Percentiles rank a stretch among this genome's conserved stretches.
phyloP scores from a whole-genome alignment of 2,888 invertebrate species.

The Pilophorus perplexus region DNA sequence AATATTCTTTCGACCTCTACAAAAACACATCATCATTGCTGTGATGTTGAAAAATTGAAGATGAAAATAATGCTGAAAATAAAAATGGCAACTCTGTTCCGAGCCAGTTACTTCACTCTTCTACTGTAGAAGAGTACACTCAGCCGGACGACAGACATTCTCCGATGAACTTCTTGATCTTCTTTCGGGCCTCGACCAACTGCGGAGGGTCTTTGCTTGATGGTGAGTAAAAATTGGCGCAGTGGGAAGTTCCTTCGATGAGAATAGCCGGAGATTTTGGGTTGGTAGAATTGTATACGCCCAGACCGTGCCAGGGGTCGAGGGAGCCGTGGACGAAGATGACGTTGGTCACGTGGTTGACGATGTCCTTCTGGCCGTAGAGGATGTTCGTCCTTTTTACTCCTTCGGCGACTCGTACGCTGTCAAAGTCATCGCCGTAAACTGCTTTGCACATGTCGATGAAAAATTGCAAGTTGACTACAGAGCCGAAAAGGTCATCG shows the following conservation, averaged over 20 bases:
- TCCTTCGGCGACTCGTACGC: constrained; percentile 60
- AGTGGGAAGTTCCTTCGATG: constrained; percentile 94
- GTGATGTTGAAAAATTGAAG: no score
- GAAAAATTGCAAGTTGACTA: constrained; percentile 74
- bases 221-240: constrained; percentile 88
- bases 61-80: no score
- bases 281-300: constrained; percentile 56
- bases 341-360: constrained; percentile 67
- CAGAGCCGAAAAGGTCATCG: constrained; percentile 66
- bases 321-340: no score
- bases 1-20: no score
- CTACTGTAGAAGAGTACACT: no score
- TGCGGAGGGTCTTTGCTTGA: constrained; percentile 64
- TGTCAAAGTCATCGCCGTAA: constrained; percentile 71
- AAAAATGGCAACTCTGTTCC: no score
- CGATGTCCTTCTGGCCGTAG: constrained; percentile 74
- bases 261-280: constrained; percentile 63
- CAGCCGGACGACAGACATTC: no score
- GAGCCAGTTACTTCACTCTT: no score
- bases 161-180: no score
- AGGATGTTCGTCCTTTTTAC: constrained; percentile 71
- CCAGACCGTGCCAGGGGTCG: constrained; percentile 84
- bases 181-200: constrained; percentile 65
- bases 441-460: constrained; percentile 78
- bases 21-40: no score